These are phyloP conservation scores for Thymelicus lineola DNA, from an alignment of 2,888 invertebrate species.

Conservation along the genomic window DNA sequence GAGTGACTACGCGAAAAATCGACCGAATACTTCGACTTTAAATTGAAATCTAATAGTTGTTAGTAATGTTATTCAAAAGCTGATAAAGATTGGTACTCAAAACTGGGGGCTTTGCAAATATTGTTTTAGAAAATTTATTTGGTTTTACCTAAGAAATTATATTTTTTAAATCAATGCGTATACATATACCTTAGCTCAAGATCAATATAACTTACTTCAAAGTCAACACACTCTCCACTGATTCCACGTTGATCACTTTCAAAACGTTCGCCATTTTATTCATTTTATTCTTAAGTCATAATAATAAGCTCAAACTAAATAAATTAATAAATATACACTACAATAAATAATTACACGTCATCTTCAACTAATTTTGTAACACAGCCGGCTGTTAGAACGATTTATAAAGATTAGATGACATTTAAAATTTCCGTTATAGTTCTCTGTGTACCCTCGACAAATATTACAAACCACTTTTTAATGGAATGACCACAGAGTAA, in stretches of 20 bases:
- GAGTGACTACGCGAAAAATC: too few species aligned
- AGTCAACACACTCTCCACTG: constrained; percentile 60
- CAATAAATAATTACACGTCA: background rate
- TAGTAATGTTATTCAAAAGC: too few species aligned
- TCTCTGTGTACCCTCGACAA: background rate
- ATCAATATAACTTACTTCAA: constrained; percentile 57
- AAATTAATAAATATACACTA: background rate
- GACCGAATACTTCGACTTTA: too few species aligned
- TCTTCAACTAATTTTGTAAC: background rate
- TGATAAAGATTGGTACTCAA: too few species aligned
- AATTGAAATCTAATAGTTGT: too few species aligned
- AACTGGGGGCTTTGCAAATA: too few species aligned
- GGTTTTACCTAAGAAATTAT: too few species aligned
- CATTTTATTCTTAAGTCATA: constrained; percentile 8
- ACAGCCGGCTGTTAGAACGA: constrained; percentile 14
- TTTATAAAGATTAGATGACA: background rate
- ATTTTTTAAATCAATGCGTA: too few species aligned
- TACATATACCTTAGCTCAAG: too few species aligned
- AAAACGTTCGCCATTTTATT: constrained; percentile 45
- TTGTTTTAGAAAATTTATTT: too few species aligned
- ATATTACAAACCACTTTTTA: background rate
- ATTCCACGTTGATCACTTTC: constrained; percentile 54
- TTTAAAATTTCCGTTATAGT: background rate
- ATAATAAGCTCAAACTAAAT: constrained; percentile 1
- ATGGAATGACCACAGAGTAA: background rate